A percentile compares a stretch with the other conserved stretches of the same genome.
Conservation (phyloP, 2,888 invertebrate species). For the Antheraea assamensis region DNA sequence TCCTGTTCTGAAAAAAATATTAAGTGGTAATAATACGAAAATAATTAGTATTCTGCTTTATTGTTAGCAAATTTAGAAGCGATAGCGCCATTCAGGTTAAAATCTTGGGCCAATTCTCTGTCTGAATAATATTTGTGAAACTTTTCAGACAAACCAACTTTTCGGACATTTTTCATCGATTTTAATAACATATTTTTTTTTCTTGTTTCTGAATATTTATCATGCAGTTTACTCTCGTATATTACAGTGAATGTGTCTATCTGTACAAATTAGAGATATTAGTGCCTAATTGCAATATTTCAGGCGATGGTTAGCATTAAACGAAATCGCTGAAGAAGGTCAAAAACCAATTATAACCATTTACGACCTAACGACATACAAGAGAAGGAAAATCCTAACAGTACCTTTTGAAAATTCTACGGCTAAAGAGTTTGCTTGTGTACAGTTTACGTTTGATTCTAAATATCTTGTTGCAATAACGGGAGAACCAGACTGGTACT, state of each 20-base stretch:
- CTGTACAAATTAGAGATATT: no score
- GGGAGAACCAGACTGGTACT: slow-evolving; percentile 91
- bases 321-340: slow-evolving; percentile 84
- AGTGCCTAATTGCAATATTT: not conserved
- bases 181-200: no score
- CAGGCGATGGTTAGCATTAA: slow-evolving; percentile 85
- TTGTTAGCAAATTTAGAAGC: no score
- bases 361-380: slow-evolving; percentile 87
- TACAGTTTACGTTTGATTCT: slow-evolving; percentile 91
- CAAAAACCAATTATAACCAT: slow-evolving; percentile 86
- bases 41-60: not conserved
- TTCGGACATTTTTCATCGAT: no score
- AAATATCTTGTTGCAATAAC: slow-evolving; percentile 91
- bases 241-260: no score
- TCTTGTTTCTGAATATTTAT: not conserved
- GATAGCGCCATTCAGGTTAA: no score
- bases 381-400: slow-evolving; percentile 85
- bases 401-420: slow-evolving; percentile 83
- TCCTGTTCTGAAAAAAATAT: not conserved
- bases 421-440: slow-evolving; percentile 85
- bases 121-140: no score
- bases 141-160: no score
- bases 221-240: not conserved
- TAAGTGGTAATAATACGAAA: not conserved
- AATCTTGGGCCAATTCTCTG: no score